Conservation (phyloP, 1,140 invertebrate genomes). For the Listronotus oregonensis region DNA sequence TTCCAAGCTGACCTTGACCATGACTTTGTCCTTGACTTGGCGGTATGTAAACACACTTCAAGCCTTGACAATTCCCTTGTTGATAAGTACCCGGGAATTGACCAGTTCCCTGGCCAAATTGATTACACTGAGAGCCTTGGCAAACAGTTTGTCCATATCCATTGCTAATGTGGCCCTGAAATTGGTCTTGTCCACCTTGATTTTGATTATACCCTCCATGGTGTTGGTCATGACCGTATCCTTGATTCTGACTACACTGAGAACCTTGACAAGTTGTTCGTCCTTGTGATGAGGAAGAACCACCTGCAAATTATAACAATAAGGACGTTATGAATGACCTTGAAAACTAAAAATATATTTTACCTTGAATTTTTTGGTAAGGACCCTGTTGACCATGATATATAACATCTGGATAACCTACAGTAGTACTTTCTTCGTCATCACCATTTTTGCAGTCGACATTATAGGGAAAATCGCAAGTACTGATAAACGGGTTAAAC, state of each 20-base stretch:
- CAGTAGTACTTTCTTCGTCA: constrained; percentile 7
- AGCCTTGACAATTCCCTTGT: neutral
- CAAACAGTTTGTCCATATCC: neutral
- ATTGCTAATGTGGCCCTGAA: neutral
- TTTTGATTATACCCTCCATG: neutral
- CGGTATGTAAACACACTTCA: neutral
- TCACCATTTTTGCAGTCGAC: constrained; percentile 56
- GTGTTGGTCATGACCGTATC: neutral
- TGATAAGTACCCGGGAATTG: neutral
- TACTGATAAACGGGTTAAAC: constrained; percentile 62
- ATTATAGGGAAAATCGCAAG: constrained; percentile 68
- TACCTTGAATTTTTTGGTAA: no score
- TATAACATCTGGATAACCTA: neutral
- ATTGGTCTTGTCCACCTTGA: no score
- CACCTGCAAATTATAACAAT: no score
- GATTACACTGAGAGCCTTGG: neutral
- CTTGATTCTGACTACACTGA: neutral
- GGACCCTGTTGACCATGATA: no score
- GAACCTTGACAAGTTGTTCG: neutral
- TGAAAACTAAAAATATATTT: no score
- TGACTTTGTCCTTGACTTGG: neutral
- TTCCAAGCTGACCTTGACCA: no score
- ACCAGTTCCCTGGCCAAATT: neutral
- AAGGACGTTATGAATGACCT: no score
- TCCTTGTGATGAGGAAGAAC: no score